Evolutionary conservation across 2,888 invertebrate species (phyloP).

Genomic region (Chymomyza procnemis): DNA sequence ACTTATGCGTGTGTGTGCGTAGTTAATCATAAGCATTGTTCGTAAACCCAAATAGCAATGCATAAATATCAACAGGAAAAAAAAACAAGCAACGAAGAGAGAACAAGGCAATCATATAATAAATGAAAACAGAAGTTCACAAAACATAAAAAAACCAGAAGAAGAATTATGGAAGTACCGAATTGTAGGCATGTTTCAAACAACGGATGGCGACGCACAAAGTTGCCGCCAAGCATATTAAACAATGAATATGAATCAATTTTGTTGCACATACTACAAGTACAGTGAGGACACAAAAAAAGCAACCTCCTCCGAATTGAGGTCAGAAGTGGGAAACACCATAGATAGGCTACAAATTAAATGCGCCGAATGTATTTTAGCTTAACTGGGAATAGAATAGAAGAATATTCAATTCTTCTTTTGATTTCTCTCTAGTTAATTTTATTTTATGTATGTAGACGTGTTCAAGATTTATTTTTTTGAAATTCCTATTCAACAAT

Average conservation of each 20-base stretch:
- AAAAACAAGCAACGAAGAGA: too few relatives aligned
- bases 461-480: too few relatives aligned
- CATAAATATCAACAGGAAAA: slow-evolving; percentile 49
- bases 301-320: neutral
- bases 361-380: too few relatives aligned
- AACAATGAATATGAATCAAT: slow-evolving; percentile 74
- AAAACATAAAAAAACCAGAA: slow-evolving; percentile 25
- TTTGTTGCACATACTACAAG: slow-evolving; percentile 46
- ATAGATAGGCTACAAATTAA: too few relatives aligned
- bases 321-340: too few relatives aligned
- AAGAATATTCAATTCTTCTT: too few relatives aligned
- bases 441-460: too few relatives aligned
- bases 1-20: slow-evolving; percentile 45
- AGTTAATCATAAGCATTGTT: slow-evolving; percentile 52
- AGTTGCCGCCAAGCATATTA: slow-evolving; percentile 68
- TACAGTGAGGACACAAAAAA: neutral
- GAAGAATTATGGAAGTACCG: slow-evolving; percentile 55
- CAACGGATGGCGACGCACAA: slow-evolving; percentile 19
- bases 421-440: too few relatives aligned
- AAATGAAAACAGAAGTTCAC: neutral
- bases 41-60: slow-evolving; percentile 40
- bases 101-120: slow-evolving; percentile 11
- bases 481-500: too few relatives aligned
- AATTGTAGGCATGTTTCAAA: slow-evolving; percentile 24
- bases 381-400: too few relatives aligned